Evolutionary conservation across 2,797 vertebrate species (phyloP), one percentile per base, ranked within the genome.

Genomic region (Protosalanx chinensis): DNA sequence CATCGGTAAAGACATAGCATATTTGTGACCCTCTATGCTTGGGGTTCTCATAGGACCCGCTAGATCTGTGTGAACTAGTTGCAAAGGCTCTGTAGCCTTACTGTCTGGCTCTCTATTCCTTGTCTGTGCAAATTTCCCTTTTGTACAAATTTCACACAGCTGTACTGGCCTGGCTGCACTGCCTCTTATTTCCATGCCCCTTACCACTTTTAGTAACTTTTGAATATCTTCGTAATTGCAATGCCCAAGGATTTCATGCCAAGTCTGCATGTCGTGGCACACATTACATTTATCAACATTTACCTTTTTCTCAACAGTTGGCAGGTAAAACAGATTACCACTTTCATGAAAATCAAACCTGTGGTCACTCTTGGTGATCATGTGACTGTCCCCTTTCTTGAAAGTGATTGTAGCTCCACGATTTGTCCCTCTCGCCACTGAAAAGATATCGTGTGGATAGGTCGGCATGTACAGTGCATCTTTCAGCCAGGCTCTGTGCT

Each of bases 181-280:
- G 2, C 71, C 67, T 30, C 67, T 78, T 20, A 79, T 81, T 10
- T 60, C 10, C 76, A 78, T 80, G 8, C 64, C 78, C 68, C n/a
- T 74, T 0, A 76, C 78, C 1, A 81, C 72, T 66, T n/a, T 6
- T 32, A 77, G 73, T 5, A 81, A 63, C 0, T 73, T 86, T 5
- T 53, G 67, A 0, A 73, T 62, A 71, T 82, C 57, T n/a, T 79
- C 75, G 68, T 72, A 76, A 8, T 82, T 84, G 23, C 80, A 82
- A 15, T 84, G 72, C 4, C 74, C 73, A 30, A 82, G 32, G 30
- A 83, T 80, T 0, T 82, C 35, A 35, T 81, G 73, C 77, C 72
- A 79, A 0, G 68, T 78, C 62, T 79, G 79, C 0, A 77, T n/a
- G 1, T 82, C 72, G 13, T 80, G 69, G 23, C 35, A 72, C 0